phyloP scores from a whole-genome alignment of 2,888 invertebrate genomes.

The Clunio marinus region DNA sequence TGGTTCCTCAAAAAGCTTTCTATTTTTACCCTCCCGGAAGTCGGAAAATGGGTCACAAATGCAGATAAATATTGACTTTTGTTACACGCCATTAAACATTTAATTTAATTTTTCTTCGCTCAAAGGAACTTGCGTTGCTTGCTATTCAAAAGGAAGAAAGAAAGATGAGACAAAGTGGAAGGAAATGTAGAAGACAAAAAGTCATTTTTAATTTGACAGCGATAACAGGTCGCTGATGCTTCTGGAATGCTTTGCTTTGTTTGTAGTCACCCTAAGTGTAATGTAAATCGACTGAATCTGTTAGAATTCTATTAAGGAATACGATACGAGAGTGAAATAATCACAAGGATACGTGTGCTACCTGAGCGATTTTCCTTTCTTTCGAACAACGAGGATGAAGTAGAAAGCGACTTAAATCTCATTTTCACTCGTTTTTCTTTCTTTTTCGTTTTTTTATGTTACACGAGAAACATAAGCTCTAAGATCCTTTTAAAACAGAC shows the following conservation, averaged over 20 bases:
- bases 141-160: background rate
- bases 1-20: conserved; percentile 4
- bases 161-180: no score
- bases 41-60: background rate
- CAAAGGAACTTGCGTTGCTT: background rate
- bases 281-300: background rate
- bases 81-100: conserved; percentile 30
- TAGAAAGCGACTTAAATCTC: no score
- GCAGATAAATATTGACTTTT: conserved; percentile 31
- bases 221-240: conserved; percentile 30
- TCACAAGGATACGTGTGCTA: conserved; percentile 17
- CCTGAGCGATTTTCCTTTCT: conserved; percentile 8
- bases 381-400: no score
- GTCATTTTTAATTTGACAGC: conserved; percentile 34
- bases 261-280: no score
- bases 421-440: no score
- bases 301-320: background rate
- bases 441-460: no score
- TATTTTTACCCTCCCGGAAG: background rate
- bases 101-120: background rate
- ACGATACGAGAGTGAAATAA: background rate
- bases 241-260: conserved; percentile 16
- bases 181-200: no score
- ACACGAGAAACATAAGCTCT: no score
- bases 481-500: no score